Conservation (phyloP, 2,888 invertebrate species). For the Ochlodes sylvanus region DNA sequence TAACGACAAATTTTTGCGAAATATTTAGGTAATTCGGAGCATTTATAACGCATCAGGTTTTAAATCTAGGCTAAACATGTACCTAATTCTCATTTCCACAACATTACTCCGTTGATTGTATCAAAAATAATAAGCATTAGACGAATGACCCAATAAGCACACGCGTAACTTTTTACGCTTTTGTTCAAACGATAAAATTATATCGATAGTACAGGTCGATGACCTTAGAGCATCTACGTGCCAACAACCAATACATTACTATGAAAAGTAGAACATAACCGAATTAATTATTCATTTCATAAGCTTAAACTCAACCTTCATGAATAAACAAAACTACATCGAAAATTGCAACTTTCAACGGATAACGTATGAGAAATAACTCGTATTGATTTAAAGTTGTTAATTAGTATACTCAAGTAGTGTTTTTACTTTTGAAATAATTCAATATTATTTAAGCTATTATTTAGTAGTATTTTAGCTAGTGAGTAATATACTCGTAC, state of each 20-base stretch:
- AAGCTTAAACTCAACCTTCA: neutral
- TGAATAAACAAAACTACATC: neutral
- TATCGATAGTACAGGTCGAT: conserved; percentile 15
- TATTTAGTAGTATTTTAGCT: too few relatives aligned
- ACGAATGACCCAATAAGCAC: conserved; percentile 30
- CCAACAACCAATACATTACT: neutral
- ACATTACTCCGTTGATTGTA: conserved; percentile 13
- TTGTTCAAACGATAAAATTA: conserved; percentile 13
- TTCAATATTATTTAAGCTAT: too few relatives aligned
- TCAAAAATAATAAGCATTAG: conserved; percentile 23
- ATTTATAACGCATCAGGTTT: neutral
- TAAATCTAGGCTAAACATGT: conserved; percentile 6
- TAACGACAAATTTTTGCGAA: too few relatives aligned
- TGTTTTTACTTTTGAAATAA: too few relatives aligned
- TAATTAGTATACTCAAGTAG: too few relatives aligned
- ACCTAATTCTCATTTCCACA: conserved; percentile 12
- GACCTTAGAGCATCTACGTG: neutral
- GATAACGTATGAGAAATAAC: too few relatives aligned
- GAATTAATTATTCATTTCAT: conserved; percentile 4
- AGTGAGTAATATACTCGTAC: too few relatives aligned
- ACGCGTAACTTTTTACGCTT: conserved; percentile 19
- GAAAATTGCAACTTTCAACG: neutral
- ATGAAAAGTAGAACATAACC: neutral
- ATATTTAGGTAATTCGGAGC: neutral
- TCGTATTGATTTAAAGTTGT: too few relatives aligned